These are phyloP conservation scores for Lordiphosa fenestrarum DNA, from an alignment of 2,888 invertebrate species.

Conservation along the genomic window DNA sequence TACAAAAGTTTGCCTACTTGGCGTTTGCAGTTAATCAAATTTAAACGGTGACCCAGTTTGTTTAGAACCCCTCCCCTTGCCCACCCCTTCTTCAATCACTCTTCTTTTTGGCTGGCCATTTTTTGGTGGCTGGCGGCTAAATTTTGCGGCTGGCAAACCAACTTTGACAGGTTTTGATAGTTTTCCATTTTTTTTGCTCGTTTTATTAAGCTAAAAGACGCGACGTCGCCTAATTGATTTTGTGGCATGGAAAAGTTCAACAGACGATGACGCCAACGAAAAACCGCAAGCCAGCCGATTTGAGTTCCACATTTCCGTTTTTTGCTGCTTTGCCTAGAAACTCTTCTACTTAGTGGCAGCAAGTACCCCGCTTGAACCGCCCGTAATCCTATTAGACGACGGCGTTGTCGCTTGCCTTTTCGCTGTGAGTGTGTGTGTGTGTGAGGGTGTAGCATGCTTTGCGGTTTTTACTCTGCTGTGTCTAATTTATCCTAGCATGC, in stretches of 20 bases:
- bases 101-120: not conserved
- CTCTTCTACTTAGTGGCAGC: constrained; percentile 45
- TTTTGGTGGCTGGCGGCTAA: constrained; percentile 11
- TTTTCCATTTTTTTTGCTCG: constrained; percentile 7
- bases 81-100: not conserved
- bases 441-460: constrained; percentile 44
- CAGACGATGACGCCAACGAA: constrained; percentile 30
- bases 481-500: constrained; percentile 10
- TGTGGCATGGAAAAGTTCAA: constrained; percentile 56
- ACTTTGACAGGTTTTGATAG: constrained; percentile 56
- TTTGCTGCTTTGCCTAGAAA: constrained; percentile 14
- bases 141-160: constrained; percentile 35
- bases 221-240: constrained; percentile 64
- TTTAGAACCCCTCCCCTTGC: constrained; percentile 7
- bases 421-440: constrained; percentile 3
- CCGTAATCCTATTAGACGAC: constrained; percentile 64
- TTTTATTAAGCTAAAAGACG: constrained; percentile 14
- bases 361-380: constrained; percentile 31
- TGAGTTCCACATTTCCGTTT: constrained; percentile 38
- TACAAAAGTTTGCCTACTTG: constrained; percentile 22
- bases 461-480: constrained; percentile 51
- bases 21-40: constrained; percentile 47
- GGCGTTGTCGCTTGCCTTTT: constrained; percentile 12
- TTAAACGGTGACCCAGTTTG: constrained; percentile 48
- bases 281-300: constrained; percentile 58